Conservation (phyloP, 2,888 invertebrate species). For the Desoria tigrina region DNA sequence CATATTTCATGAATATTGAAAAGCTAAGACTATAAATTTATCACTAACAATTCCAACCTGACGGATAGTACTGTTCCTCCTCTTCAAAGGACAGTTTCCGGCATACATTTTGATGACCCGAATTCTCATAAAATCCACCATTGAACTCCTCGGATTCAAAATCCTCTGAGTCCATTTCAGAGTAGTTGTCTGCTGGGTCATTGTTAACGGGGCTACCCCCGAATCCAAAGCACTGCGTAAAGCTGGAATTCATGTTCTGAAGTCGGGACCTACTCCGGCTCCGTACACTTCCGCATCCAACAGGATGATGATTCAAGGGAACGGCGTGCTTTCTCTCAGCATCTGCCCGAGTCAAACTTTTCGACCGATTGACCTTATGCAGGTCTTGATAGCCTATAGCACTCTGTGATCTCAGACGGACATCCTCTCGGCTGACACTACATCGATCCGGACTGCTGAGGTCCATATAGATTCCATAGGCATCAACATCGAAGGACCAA, state of each 20-base stretch:
- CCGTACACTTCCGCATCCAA: conserved; percentile 40
- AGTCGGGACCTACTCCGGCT: conserved; percentile 48
- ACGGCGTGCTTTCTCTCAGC: conserved; percentile 24
- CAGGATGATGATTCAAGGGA: conserved; percentile 3
- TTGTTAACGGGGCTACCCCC: conserved; percentile 28
- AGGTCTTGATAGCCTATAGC: conserved; percentile 25
- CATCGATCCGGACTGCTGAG: conserved; percentile 23
- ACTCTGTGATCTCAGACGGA: conserved; percentile 30
- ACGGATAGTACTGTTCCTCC: conserved; percentile 49
- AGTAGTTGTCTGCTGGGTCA: conserved; percentile 20
- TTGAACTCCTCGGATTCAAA: conserved; percentile 32
- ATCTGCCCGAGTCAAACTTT: conserved; percentile 47
- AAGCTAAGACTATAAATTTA: not conserved
- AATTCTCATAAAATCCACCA: conserved; percentile 28
- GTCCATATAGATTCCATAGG: conserved; percentile 50
- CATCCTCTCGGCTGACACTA: conserved; percentile 39
- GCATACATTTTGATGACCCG: conserved; percentile 30
- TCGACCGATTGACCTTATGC: conserved; percentile 34
- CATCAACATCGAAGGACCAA: conserved; percentile 51
- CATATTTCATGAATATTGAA: not conserved
- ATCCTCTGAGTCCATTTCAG: conserved; percentile 26
- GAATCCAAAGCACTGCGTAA: conserved; percentile 51
- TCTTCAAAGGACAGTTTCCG: conserved; percentile 39
- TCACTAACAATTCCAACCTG: conserved; percentile 39
- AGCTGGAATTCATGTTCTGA: conserved; percentile 46